Base-by-base conservation (phyloP, 2,888 invertebrate species). In the Lasioglossum figueresi region DNA sequence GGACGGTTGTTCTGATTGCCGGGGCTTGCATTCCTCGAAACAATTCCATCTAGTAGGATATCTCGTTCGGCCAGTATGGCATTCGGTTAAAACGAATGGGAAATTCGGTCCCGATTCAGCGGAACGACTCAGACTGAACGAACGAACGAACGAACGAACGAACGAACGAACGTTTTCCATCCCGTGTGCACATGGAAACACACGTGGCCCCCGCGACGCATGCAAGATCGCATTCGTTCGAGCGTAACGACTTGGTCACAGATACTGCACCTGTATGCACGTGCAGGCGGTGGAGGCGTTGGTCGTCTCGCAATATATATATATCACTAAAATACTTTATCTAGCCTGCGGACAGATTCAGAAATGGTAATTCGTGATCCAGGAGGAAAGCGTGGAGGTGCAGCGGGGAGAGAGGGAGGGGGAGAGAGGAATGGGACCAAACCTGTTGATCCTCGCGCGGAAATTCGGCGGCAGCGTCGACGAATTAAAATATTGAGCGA, bases 211-310 rank as follows among this genome's bases (percentile, higher is more conserved):
- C 63, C 43, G 59, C 81, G 48, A 37, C 16, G 71, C 78, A 76
- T 75, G 66, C 75, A 40, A 43, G 68, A 73, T 85, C 73, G 78
- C 66, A 72, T 59, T 71, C 86, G 77, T 66, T 88, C 80, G 76
- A 83, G 79, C 88, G 86, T 83, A 74, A 83, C 86, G 31, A 75
- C 84, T 84, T 68, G 79, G 74, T 74, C 88, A 79, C 75, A 79
- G 82, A 83, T 83, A 87, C 79, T 75, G 88, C 88, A 88, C 87
- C 86, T 86, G 87, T 82, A 83, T 86, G 81, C 81, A 79, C 76
- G 80, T 63, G 86, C 74, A 79, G 0, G 31, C 80, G 56, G 52
- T 23, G 48, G 48, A 23, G 48, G 23, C 23, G 48, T 52, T 10
- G n/a, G 56, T 12, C n/a, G 56, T 56, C 56, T 56, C n/a, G 56